These are phyloP conservation scores for Gallirallus australis DNA, from an alignment of 2,797 vertebrate species.

Conservation along the genomic window DNA sequence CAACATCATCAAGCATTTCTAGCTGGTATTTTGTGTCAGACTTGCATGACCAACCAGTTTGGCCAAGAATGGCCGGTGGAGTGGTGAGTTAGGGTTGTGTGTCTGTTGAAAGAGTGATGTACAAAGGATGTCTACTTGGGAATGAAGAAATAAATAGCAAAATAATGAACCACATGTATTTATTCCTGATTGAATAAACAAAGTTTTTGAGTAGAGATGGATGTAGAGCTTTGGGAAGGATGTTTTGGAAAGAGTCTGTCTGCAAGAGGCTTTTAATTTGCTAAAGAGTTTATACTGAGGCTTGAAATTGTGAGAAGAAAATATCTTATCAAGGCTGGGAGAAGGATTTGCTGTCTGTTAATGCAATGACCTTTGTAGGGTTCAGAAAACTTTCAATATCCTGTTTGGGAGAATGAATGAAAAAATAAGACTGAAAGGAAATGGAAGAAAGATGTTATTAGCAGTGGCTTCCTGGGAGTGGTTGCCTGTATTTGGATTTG, in stretches of 20 bases:
- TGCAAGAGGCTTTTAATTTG: not conserved
- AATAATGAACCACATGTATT: not conserved
- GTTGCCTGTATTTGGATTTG: not conserved
- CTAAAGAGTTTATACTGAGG: not conserved
- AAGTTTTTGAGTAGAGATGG: not conserved
- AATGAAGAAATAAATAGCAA: not conserved
- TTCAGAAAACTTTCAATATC: constrained; percentile 44
- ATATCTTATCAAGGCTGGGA: not conserved
- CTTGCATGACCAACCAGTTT: not conserved
- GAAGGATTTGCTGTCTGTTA: not conserved
- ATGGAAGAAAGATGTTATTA: constrained; percentile 19
- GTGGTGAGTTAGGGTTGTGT: not conserved
- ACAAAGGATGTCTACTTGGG: not conserved
- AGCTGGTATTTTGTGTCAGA: not conserved
- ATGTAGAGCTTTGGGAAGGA: not conserved
- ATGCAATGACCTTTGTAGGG: not conserved
- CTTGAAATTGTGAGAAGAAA: not conserved
- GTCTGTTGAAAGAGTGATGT: not conserved
- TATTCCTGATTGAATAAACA: not conserved
- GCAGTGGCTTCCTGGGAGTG: not conserved
- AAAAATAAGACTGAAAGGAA: constrained; percentile 5
- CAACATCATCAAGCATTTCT: not conserved
- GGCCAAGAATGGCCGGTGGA: not conserved
- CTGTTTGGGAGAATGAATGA: constrained; percentile 6
- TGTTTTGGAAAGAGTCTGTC: not conserved